Percentiles rank a stretch among this genome's conserved stretches.
These are phyloP conservation scores for Chironomus striatipennis DNA, from an alignment of 1,140 invertebrate genomes.

Conservation along the genomic window DNA sequence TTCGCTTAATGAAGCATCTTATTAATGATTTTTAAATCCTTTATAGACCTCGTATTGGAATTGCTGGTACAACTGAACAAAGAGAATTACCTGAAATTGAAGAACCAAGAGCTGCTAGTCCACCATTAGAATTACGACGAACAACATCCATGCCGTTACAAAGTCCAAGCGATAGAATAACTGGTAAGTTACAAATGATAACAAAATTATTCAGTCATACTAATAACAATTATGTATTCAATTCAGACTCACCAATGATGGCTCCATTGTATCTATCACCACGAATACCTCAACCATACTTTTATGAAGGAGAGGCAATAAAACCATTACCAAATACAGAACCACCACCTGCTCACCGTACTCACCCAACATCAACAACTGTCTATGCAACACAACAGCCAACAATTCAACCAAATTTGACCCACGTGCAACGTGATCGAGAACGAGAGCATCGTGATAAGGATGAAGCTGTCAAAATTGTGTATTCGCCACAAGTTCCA, in stretches of 20 bases:
- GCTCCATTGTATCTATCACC: constrained; percentile 60
- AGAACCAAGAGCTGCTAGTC: constrained; percentile 51
- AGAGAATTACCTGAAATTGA: constrained; percentile 32
- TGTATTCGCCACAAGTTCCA: background rate
- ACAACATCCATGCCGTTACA: constrained; percentile 41
- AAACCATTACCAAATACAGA: constrained; percentile 38
- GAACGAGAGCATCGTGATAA: constrained; percentile 31
- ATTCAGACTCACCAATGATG: constrained; percentile 56
- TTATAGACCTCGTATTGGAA: background rate
- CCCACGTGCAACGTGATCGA: constrained; percentile 31
- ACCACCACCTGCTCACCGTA: constrained; percentile 56
- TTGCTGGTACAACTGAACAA: constrained; percentile 24
- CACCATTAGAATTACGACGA: constrained; percentile 60
- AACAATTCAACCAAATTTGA: constrained; percentile 29
- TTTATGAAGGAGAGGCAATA: constrained; percentile 42
- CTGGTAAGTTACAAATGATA: constrained; percentile 43
- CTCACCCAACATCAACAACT: constrained; percentile 32
- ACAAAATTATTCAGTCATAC: background rate
- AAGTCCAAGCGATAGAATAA: constrained; percentile 64
- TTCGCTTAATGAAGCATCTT: background rate
- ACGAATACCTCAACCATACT: constrained; percentile 60
- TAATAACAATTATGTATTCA: constrained; percentile 18
- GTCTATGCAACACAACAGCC: constrained; percentile 32
- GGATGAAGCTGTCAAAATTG: constrained; percentile 17
- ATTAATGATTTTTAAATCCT: background rate